Conservation (phyloP, 1,140 invertebrate species). For the Drosophila oshimai region DNA sequence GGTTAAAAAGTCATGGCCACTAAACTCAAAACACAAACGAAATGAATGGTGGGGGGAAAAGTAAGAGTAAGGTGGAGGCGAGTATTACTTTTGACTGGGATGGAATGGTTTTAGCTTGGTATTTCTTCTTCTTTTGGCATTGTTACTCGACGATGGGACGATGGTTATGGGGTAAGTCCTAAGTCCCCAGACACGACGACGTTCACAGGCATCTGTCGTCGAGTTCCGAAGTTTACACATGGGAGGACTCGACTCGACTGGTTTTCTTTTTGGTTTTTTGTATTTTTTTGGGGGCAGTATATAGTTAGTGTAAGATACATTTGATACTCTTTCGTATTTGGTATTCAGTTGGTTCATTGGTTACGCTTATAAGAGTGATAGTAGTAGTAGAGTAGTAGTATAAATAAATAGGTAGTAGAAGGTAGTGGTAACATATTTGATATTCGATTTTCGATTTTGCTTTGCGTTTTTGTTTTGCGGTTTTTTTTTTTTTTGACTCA, state of each 20-base stretch:
- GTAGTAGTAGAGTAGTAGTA: constrained; percentile 39
- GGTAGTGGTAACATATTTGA: constrained; percentile 67
- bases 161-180: constrained; percentile 16
- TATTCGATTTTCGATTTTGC: constrained; percentile 51
- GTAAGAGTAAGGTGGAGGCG: neutral
- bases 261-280: too few relatives aligned
- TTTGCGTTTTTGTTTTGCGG: constrained; percentile 22
- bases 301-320: constrained; percentile 39
- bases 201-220: constrained; percentile 12
- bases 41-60: constrained; percentile 3
- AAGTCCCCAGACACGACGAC: neutral
- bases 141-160: constrained; percentile 36
- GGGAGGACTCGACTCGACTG: constrained; percentile 6
- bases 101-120: constrained; percentile 17
- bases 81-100: constrained; percentile 15
- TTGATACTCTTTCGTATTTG: constrained; percentile 36
- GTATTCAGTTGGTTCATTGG: constrained; percentile 24
- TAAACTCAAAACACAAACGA: constrained; percentile 31
- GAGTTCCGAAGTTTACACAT: constrained; percentile 25
- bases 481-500: constrained; percentile 37
- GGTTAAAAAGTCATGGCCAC: constrained; percentile 41
- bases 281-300: constrained; percentile 19
- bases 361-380: constrained; percentile 33
- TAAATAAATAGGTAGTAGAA: constrained; percentile 65
- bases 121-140: constrained; percentile 5